These are phyloP conservation scores for Coecobrya sp. DNA, from an alignment of 2,888 invertebrate genomes.

Conservation along the genomic window DNA sequence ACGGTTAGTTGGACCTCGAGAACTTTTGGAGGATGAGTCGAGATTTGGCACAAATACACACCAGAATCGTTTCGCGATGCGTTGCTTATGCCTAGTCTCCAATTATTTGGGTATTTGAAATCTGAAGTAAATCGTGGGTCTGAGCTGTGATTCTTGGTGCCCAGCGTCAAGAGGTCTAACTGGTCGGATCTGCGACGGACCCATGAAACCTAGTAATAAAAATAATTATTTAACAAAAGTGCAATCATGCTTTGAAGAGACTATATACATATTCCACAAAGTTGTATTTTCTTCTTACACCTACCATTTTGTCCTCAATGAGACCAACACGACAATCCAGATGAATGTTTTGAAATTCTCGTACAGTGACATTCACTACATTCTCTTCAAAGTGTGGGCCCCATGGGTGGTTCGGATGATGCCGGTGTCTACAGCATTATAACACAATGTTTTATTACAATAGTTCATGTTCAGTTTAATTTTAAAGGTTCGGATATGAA, in stretches of 20 bases:
- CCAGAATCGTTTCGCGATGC: conserved; percentile 89
- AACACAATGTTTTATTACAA: not conserved
- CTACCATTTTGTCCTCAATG: conserved; percentile 86
- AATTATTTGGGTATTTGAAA: conserved; percentile 89
- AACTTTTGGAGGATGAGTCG: conserved; percentile 89
- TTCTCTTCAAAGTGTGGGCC: conserved; percentile 92
- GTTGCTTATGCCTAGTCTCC: conserved; percentile 89
- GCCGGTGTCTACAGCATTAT: conserved; percentile 90
- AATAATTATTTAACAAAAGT: not conserved
- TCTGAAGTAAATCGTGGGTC: conserved; percentile 88
- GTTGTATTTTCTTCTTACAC: not conserved
- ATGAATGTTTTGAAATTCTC: conserved; percentile 92
- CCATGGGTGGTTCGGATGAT: conserved; percentile 91
- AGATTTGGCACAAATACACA: conserved; percentile 89
- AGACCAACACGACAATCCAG: conserved; percentile 90
- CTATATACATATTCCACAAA: not conserved
- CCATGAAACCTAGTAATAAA: conserved; percentile 87
- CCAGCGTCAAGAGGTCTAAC: conserved; percentile 87
- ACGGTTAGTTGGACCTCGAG: conserved; percentile 89
- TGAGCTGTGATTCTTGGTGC: conserved; percentile 87
- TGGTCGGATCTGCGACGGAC: conserved; percentile 87
- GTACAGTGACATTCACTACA: conserved; percentile 92
- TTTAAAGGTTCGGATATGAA: too few species aligned
- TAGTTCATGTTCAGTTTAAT: too few species aligned
- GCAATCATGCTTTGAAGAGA: not conserved